Evolutionary conservation across 1,140 invertebrate species (phyloP), one percentile per base, ranked within the genome.

Genomic region (Agraylea sexmaculata): DNA sequence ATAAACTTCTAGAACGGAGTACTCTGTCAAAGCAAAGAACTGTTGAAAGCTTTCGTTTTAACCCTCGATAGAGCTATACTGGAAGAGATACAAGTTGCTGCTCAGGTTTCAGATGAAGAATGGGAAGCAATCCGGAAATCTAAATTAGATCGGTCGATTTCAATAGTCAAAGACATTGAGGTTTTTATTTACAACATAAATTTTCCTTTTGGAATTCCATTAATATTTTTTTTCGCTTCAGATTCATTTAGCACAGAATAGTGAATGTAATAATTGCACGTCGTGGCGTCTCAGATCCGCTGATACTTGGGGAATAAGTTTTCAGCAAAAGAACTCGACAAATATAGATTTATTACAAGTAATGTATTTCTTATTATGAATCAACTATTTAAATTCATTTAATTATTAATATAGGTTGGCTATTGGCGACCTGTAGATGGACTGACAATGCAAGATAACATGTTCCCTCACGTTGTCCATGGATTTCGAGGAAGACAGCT

Each of bases 391-490:
- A 16, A 27, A n/a, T 37, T 5, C 18, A n/a, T 2, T 4, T 17
- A 7, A 25, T 13, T 17, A n/a, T 52, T 80, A 16, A 48, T 77
- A 12, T 58, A 80, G 44, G 74, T 83, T 5, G 86, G 83, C 1
- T 62, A 58, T 12, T 91, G 87, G 87, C 72, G 70, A 37, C 73
- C 81, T 0, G 61, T 74, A 20, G 64, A 75, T 44, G 85, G 85
- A 1, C 59, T 78, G 17, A 60, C 65, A 19, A 64, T 82, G 35
- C 61, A 60, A 0, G 83, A 89, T 51, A 66, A 73, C 5, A 56
- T 88, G 23, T 89, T 89, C 58, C 83, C 84, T 1, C 84, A 91
- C 50, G 64, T 85, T 0, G 67, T 60, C 2, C 75, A 87, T 43
- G 81, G 83, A 11, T 88, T 91, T 46, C 68, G 83, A 20, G 77